A percentile compares a stretch with the other conserved stretches of the same genome.
Evolutionary conservation across 2,888 invertebrate species (phyloP).

Genomic region (Aphidoletes aphidimyza): DNA sequence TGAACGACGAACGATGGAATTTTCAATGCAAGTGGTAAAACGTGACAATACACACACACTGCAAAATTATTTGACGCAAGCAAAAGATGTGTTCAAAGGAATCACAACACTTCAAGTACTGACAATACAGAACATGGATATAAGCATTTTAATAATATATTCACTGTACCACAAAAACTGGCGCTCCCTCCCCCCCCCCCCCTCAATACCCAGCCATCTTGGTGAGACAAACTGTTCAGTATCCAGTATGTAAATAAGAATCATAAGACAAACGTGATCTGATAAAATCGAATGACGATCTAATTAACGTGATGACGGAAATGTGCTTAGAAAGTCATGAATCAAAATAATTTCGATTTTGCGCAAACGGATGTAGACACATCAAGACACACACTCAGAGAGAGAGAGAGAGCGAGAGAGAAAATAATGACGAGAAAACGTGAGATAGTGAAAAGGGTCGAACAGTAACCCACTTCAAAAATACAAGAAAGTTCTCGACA

Average conservation of each 20-base stretch:
- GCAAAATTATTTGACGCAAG: not conserved
- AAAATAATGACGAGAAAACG: too few species aligned
- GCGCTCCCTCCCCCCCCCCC: too few species aligned
- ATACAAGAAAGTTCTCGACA: too few species aligned
- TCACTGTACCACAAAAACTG: not conserved
- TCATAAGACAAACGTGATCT: not conserved
- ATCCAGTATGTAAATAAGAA: not conserved
- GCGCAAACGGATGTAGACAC: too few species aligned
- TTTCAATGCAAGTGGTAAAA: conserved; percentile 25
- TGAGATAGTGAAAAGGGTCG: too few species aligned
- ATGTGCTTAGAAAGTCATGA: not conserved
- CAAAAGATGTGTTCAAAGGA: conserved; percentile 14
- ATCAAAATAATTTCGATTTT: not conserved
- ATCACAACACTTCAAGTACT: not conserved
- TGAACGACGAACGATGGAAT: not conserved
- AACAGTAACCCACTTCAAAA: too few species aligned
- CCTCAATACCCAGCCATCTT: too few species aligned
- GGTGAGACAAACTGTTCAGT: too few species aligned
- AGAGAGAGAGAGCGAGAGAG: too few species aligned
- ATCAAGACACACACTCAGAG: too few species aligned
- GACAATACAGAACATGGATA: conserved; percentile 25
- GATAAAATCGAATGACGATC: conserved; percentile 39
- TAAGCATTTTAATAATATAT: conserved; percentile 20
- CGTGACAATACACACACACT: conserved; percentile 46
- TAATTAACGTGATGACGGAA: not conserved